Conservation (phyloP, 1,140 invertebrate species). For the Hyposmocoma kahamanoa region DNA sequence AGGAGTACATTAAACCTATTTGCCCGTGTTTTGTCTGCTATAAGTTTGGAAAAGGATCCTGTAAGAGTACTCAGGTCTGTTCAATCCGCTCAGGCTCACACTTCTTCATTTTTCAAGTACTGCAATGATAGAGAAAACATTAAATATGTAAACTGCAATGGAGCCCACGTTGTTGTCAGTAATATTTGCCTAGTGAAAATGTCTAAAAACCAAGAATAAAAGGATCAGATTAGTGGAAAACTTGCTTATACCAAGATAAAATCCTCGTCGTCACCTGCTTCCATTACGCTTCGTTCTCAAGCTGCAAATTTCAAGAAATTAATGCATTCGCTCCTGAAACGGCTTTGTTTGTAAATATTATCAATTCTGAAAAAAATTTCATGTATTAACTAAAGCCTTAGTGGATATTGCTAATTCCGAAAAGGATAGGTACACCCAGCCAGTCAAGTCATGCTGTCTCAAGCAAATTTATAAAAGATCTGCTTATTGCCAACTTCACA, state of each 20-base stretch:
- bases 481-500: neutral
- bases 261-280: neutral
- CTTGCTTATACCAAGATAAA: neutral
- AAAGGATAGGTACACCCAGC: neutral
- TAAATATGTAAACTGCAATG: neutral
- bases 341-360: neutral
- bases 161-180: neutral
- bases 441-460: neutral
- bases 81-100: neutral
- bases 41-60: neutral
- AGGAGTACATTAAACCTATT: neutral
- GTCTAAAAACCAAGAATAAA: neutral
- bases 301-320: neutral
- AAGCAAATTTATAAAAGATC: neutral
- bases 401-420: neutral
- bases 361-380: neutral
- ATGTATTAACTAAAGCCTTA: neutral
- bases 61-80: neutral
- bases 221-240: neutral
- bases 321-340: neutral
- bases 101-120: constrained; percentile 1
- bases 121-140: neutral
- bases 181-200: neutral
- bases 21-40: neutral
- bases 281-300: neutral